Evolutionary conservation across 2,113 vertebrate genomes (phyloP), one percentile per base, ranked within the genome.

Genomic region (Canis aureus): DNA sequence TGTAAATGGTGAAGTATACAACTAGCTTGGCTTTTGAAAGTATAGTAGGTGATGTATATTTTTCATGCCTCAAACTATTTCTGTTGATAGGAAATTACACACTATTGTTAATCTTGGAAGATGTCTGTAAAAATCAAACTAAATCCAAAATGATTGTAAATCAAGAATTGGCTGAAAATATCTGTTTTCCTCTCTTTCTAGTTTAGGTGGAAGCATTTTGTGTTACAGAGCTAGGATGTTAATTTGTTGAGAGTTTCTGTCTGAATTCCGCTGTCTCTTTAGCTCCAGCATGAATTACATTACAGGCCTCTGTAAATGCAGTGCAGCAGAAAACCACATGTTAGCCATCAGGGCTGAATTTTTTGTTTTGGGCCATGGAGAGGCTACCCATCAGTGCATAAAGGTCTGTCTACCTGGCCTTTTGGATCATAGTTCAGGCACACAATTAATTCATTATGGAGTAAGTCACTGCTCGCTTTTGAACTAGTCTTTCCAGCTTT

Each of bases 401-500:
- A 98, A 98, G 99, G 99, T 99, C 99, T 98, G 99, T 97, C 98
- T 98, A 99, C 99, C 98, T 99, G 99, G 97, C 99, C 99, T 99
- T 95, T 97, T 97, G 98, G 99, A 99, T 98, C 99, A 99, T 97
- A 99, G 99, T 99, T 99, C 99, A 99, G 98, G 98, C 99, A 99
- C 98, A 99, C 99, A 99, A 99, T 99, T 99, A 98, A 99, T 99
- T 99, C 99, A 99, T 99, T 99, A 99, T 99, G 99, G 98, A 96
- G 93, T 97, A 98, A 99, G 98, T 98, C 98, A 98, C 97, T 97
- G 98, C 98, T 98, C 97, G 99, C 98, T 98, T 98, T 98, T 99
- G 98, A 99, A 98, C 97, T 98, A 94, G 95, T 98, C 98, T 98
- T 98, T 98, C 97, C 98, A 98, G 93, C 29, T 94, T 98, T 98